Evolutionary conservation across 2,113 vertebrate genomes (phyloP).

Genomic region (Tringa solitaria): DNA sequence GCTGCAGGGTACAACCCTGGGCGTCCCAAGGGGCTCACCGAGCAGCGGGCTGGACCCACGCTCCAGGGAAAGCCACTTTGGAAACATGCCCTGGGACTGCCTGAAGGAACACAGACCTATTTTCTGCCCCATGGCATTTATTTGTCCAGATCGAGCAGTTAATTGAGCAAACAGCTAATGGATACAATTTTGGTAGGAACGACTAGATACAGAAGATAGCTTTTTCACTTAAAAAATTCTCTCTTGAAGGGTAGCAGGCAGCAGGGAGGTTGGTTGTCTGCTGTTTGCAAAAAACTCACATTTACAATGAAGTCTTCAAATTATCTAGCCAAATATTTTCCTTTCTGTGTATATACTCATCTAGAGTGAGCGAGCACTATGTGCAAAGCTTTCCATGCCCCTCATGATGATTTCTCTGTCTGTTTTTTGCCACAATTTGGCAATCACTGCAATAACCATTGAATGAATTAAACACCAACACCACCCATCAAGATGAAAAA

Average conservation of each 20-base stretch:
- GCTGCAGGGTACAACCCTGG: background rate
- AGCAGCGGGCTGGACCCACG: background rate
- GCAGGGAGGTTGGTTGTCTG: background rate
- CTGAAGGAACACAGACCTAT: background rate
- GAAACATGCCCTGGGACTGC: background rate
- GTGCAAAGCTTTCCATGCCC: background rate
- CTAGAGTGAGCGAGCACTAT: background rate
- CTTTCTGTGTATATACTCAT: background rate
- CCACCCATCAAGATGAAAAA: background rate
- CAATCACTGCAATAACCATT: background rate
- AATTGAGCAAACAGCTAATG: background rate
- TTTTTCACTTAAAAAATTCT: background rate
- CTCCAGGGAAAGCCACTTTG: background rate
- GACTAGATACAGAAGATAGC: background rate
- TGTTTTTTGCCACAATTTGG: background rate
- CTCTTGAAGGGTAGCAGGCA: background rate
- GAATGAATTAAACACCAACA: background rate
- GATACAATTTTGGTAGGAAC: background rate
- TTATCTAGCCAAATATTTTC: background rate
- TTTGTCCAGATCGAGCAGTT: background rate
- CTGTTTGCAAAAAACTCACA: background rate
- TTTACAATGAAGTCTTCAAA: background rate
- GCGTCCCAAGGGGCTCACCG: background rate
- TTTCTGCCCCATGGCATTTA: background rate
- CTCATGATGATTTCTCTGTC: background rate